Conservation (phyloP, 2,797 vertebrate species). For the Arrhamphus sclerolepis region DNA sequence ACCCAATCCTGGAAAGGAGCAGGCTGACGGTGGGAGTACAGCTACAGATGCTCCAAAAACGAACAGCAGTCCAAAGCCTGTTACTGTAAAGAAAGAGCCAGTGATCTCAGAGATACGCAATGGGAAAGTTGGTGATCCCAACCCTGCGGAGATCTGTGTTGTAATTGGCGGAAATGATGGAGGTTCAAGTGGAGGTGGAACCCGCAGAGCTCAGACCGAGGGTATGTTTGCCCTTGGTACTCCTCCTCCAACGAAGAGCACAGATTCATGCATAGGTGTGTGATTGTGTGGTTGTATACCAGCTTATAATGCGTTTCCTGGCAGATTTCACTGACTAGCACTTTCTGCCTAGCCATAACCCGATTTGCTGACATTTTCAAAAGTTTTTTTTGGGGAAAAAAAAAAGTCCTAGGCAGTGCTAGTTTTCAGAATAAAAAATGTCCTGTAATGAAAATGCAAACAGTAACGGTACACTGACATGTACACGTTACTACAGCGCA, state of each 20-base stretch:
- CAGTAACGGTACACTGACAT: too few species aligned
- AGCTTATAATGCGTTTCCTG: conserved; percentile 37
- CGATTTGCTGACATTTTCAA: too few species aligned
- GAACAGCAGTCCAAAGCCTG: conserved; percentile 45
- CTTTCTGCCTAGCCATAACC: too few species aligned
- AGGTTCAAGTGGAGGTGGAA: conserved; percentile 76
- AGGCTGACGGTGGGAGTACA: conserved; percentile 54
- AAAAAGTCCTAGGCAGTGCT: too few species aligned
- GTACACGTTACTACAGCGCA: too few species aligned
- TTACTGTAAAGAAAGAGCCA: conserved; percentile 91
- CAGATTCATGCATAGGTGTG: conserved; percentile 82
- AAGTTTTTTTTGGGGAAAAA: too few species aligned
- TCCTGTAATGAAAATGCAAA: too few species aligned
- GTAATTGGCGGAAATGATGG: conserved; percentile 88
- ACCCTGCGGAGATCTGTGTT: conserved; percentile 96
- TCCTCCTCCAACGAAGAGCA: conserved; percentile 80
- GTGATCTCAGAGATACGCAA: conserved; percentile 87
- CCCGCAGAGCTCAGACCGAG: conserved; percentile 92
- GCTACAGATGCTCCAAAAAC: conserved; percentile 50
- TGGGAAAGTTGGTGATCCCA: conserved; percentile 83
- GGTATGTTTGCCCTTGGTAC: conserved; percentile 86
- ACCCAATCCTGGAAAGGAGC: conserved; percentile 65
- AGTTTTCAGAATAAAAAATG: too few species aligned
- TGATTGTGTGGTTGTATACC: conserved; percentile 63
- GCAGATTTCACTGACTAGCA: too few species aligned